Evolutionary conservation across 2,888 invertebrate genomes (phyloP).

Genomic region (Drosophila kuntzei): DNA sequence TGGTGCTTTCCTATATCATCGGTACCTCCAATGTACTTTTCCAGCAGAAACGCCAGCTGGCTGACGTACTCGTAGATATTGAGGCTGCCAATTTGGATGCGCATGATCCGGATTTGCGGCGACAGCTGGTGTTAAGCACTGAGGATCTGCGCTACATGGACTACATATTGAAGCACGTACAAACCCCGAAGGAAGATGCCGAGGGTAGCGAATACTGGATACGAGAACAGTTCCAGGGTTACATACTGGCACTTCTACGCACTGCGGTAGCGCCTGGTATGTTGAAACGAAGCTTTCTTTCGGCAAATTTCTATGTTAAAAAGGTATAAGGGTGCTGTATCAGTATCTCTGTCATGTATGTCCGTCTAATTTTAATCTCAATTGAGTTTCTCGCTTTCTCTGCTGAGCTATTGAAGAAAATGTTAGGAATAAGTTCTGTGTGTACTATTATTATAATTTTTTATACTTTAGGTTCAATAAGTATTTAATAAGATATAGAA

Average conservation of each 20-base stretch:
- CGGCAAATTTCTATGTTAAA: not conserved
- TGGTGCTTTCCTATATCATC: constrained; percentile 94
- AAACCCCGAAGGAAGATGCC: constrained; percentile 89
- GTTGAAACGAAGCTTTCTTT: not conserved
- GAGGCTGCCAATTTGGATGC: constrained; percentile 94
- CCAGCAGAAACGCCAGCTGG: constrained; percentile 96
- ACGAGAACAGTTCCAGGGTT: constrained; percentile 95
- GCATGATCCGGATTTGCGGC: constrained; percentile 90
- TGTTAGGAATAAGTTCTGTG: too few species aligned
- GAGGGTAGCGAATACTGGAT: constrained; percentile 99
- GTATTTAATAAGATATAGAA: not conserved
- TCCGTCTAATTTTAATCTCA: not conserved
- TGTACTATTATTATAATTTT: too few species aligned
- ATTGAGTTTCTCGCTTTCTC: not conserved
- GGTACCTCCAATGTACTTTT: constrained; percentile 99
- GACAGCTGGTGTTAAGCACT: constrained; percentile 94
- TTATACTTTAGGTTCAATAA: not conserved
- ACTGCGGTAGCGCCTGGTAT: constrained; percentile 87
- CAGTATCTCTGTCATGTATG: not conserved
- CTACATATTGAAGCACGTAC: constrained; percentile 92
- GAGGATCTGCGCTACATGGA: constrained; percentile 98
- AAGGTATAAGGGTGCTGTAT: not conserved
- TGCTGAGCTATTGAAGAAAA: not conserved
- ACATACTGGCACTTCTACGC: constrained; percentile 92
- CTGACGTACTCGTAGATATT: constrained; percentile 96